A percentile compares a stretch with the other conserved stretches of the same genome.
These are phyloP conservation scores for Tenodera sinensis DNA, from an alignment of 2,888 invertebrate species.

Conservation along the genomic window DNA sequence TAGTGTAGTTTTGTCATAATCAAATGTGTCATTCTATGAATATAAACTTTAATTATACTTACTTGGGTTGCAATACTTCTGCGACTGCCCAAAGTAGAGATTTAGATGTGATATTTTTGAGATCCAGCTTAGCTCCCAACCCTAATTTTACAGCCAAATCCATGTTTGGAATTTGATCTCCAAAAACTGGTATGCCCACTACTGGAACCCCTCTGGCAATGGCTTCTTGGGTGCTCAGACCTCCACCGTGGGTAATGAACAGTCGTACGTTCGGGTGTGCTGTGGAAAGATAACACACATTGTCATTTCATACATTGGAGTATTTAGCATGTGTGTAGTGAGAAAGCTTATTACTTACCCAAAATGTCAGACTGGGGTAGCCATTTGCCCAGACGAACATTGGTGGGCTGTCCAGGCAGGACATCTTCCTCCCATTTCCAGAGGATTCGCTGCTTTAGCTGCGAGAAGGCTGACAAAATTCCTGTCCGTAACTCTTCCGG, in stretches of 20 bases:
- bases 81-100: conserved; percentile 39
- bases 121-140: conserved; percentile 45
- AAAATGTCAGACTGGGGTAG: conserved; percentile 40
- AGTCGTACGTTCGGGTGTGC: conserved; percentile 53
- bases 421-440: conserved; percentile 38
- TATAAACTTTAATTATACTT: neutral
- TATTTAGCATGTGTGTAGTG: no score
- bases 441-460: conserved; percentile 37
- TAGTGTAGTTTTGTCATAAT: no score
- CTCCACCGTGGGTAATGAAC: conserved; percentile 58
- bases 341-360: conserved; percentile 40
- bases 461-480: conserved; percentile 36
- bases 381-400: conserved; percentile 38
- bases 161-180: conserved; percentile 42
- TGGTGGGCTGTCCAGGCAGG: conserved; percentile 35
- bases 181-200: conserved; percentile 35
- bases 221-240: conserved; percentile 47
- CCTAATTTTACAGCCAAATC: conserved; percentile 48
- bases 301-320: no score
- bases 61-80: conserved; percentile 39
- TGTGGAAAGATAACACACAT: conserved; percentile 28
- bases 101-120: conserved; percentile 40
- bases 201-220: conserved; percentile 34
- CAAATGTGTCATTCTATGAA: no score
- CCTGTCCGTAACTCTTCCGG: conserved; percentile 31